Percentiles rank a stretch among this genome's conserved stretches.
phyloP scores from a whole-genome alignment of 2,888 invertebrate species.

The Perdita meconis region DNA sequence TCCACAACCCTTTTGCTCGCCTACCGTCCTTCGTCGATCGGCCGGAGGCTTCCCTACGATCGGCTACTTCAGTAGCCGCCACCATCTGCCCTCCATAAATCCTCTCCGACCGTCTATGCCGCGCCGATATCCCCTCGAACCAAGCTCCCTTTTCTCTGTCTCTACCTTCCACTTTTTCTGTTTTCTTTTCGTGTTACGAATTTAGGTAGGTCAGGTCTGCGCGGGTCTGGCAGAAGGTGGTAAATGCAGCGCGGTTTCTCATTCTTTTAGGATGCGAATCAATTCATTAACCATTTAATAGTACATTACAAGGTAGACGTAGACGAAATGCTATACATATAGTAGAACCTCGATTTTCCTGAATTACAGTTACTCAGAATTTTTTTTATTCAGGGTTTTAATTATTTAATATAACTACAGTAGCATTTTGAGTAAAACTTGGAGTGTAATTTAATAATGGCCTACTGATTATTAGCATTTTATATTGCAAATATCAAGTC shows the following conservation, averaged over 20 bases:
- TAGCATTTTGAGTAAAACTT: too few species aligned
- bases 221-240: neutral
- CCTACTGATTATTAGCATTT: too few species aligned
- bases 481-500: too few species aligned
- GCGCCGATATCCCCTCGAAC: conserved; percentile 54
- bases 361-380: too few species aligned
- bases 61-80: conserved; percentile 71
- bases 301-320: too few species aligned
- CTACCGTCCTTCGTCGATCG: conserved; percentile 66
- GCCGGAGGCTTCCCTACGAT: conserved; percentile 70
- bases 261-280: neutral
- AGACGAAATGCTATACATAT: too few species aligned
- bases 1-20: conserved; percentile 68
- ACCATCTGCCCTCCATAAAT: conserved; percentile 71
- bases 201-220: conserved; percentile 11
- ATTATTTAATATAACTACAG: too few species aligned
- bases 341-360: too few species aligned
- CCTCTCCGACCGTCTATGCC: conserved; percentile 60
- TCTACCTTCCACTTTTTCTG: neutral
- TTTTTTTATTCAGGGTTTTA: too few species aligned
- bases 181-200: neutral
- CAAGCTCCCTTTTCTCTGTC: conserved; percentile 9
- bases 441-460: too few species aligned
- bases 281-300: too few species aligned
- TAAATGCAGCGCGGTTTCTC: neutral